phyloP scores from a whole-genome alignment of 92 coral and sea anemone genomes.

The Parazoanthus atlanticus region DNA sequence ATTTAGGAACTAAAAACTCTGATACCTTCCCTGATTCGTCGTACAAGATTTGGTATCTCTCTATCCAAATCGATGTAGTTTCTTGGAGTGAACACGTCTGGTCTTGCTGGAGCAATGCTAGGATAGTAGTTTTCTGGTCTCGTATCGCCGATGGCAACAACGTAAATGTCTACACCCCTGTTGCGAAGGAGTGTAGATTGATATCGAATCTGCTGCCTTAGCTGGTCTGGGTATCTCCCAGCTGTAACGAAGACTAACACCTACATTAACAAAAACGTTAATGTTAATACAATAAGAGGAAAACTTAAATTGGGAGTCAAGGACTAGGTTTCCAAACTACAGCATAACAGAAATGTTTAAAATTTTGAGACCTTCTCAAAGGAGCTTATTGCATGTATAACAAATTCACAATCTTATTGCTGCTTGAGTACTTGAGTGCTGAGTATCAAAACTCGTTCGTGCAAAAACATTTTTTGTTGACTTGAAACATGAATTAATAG shows the following conservation, averaged over 20 bases:
- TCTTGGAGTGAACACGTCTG: slow-evolving; percentile 52
- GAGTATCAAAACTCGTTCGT: too few species aligned
- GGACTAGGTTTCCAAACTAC: too few species aligned
- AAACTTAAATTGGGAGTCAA: too few species aligned
- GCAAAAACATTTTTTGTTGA: too few species aligned
- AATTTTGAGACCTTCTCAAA: too few species aligned
- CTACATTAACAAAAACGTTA: not conserved
- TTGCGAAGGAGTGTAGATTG: slow-evolving; percentile 47
- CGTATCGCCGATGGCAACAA: slow-evolving; percentile 64
- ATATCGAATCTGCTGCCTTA: not conserved
- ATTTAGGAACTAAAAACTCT: too few species aligned
- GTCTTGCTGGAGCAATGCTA: not conserved
- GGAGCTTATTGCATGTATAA: too few species aligned
- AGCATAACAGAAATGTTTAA: too few species aligned
- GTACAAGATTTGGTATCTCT: slow-evolving; percentile 46
- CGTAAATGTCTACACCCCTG: slow-evolving; percentile 64
- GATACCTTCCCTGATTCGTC: slow-evolving; percentile 11
- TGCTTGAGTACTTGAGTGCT: too few species aligned
- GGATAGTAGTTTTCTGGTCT: slow-evolving; percentile 38
- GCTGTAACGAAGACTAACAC: not conserved
- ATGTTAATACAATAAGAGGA: not conserved
- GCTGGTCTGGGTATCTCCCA: slow-evolving; percentile 7
- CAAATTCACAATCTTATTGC: too few species aligned
- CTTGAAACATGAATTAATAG: too few species aligned
- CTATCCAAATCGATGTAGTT: slow-evolving; percentile 52